phyloP scores from a whole-genome alignment of 2,888 invertebrate genomes.

The Fabriciana adippe region DNA sequence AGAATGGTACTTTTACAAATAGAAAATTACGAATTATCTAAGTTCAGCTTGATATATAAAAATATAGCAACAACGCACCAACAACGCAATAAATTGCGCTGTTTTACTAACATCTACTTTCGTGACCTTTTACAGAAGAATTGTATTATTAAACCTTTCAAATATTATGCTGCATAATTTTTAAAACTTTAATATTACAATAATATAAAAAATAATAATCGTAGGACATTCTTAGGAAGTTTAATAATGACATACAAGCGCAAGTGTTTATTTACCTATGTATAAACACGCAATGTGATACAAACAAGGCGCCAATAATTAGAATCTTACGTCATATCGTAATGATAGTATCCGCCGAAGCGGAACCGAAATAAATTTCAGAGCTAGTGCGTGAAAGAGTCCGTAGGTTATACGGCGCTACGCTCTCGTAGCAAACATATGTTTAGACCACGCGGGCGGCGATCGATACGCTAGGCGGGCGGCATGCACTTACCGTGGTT shows the following conservation, averaged over 20 bases:
- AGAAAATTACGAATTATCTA: no score
- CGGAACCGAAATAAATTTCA: constrained; percentile 42
- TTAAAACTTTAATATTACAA: background rate
- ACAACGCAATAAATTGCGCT: no score
- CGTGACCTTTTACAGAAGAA: constrained; percentile 29
- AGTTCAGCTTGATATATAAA: no score
- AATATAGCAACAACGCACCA: no score
- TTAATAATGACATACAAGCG: constrained; percentile 50
- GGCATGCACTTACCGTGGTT: constrained; percentile 79
- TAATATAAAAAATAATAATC: background rate
- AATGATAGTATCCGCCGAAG: constrained; percentile 24
- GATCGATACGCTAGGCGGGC: constrained; percentile 69
- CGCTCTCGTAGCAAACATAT: constrained; percentile 66
- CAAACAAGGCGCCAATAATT: constrained; percentile 47
- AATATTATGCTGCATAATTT: background rate
- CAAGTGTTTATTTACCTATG: constrained; percentile 76
- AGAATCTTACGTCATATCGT: constrained; percentile 48
- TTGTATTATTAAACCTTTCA: constrained; percentile 12
- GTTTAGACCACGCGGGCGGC: constrained; percentile 70
- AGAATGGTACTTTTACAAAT: no score
- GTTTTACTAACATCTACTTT: background rate
- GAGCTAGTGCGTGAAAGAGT: constrained; percentile 44
- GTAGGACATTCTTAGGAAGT: background rate
- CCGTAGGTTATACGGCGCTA: constrained; percentile 52
- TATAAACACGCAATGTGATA: constrained; percentile 42